Conservation (phyloP, 2,113 vertebrate genomes). For the Phocoena sinus region DNA sequence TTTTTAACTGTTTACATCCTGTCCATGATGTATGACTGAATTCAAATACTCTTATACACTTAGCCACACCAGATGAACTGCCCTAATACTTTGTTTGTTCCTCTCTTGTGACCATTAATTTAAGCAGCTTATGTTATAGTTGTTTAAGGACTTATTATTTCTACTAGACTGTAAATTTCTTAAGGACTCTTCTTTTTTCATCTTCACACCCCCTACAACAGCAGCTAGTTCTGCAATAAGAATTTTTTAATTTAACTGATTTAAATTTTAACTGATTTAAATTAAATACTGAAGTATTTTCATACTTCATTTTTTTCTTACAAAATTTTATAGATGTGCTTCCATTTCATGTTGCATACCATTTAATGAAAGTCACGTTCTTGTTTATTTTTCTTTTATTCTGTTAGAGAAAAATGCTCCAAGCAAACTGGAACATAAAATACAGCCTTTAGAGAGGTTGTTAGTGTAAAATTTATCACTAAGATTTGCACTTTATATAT, state of each 20-base stretch:
- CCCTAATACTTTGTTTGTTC: not conserved
- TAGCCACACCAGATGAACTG: not conserved
- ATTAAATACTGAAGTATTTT: not conserved
- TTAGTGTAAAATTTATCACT: constrained; percentile 5
- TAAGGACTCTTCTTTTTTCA: not conserved
- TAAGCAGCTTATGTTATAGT: not conserved
- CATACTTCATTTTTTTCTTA: constrained; percentile 7
- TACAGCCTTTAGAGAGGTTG: not conserved
- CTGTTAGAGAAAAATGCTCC: constrained; percentile 22
- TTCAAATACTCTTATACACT: not conserved
- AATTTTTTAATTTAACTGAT: not conserved
- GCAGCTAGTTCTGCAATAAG: not conserved
- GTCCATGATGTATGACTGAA: not conserved
- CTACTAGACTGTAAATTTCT: not conserved
- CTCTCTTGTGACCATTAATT: not conserved
- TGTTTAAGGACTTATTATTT: not conserved
- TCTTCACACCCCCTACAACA: not conserved
- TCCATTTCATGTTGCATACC: not conserved
- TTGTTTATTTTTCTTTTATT: constrained; percentile 3
- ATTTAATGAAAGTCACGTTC: constrained; percentile 7
- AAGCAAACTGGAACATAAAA: constrained; percentile 21
- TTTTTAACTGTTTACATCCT: not conserved
- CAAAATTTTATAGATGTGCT: not conserved
- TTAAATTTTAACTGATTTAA: too few relatives aligned
- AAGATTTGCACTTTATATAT: constrained; percentile 19